Percentiles rank a stretch among this genome's conserved stretches.
Conservation (phyloP, 37 sponge, comb jelly and placozoan species). For the Mnemiopsis leidyi region DNA sequence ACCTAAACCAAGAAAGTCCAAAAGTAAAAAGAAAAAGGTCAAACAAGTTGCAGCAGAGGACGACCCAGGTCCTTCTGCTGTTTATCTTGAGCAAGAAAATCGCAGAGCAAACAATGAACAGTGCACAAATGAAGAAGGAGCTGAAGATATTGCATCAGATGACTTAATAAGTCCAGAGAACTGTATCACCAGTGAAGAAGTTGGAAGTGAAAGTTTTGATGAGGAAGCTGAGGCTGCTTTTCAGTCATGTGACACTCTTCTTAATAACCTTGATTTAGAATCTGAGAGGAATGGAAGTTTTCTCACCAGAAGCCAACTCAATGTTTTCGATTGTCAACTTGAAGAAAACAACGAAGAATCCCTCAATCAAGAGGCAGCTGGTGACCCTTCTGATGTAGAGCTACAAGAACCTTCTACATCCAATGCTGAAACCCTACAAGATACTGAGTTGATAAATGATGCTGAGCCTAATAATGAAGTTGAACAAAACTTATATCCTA, state of each 20-base stretch:
- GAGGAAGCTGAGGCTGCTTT: background rate
- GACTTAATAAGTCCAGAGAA: background rate
- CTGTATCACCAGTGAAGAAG: background rate
- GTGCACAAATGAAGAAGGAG: background rate
- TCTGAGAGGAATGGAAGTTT: background rate
- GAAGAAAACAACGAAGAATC: background rate
- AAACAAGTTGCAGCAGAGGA: background rate
- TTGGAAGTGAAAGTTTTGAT: background rate
- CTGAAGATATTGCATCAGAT: background rate
- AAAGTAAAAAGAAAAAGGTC: conserved; percentile 12
- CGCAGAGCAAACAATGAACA: background rate
- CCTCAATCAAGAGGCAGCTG: background rate
- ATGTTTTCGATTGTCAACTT: background rate
- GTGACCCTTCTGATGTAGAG: no score
- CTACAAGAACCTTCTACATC: no score
- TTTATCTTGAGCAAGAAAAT: background rate
- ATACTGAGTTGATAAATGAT: background rate
- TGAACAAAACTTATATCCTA: conserved; percentile 46
- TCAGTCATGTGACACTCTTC: background rate
- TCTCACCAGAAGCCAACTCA: conserved; percentile 33
- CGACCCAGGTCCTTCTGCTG: background rate
- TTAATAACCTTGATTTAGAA: conserved; percentile 32
- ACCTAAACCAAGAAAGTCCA: conserved; percentile 51
- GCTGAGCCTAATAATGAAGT: background rate
- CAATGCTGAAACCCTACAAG: background rate